Conservation (phyloP, 2,888 invertebrate genomes). For the Phyllotreta cruciferae region DNA sequence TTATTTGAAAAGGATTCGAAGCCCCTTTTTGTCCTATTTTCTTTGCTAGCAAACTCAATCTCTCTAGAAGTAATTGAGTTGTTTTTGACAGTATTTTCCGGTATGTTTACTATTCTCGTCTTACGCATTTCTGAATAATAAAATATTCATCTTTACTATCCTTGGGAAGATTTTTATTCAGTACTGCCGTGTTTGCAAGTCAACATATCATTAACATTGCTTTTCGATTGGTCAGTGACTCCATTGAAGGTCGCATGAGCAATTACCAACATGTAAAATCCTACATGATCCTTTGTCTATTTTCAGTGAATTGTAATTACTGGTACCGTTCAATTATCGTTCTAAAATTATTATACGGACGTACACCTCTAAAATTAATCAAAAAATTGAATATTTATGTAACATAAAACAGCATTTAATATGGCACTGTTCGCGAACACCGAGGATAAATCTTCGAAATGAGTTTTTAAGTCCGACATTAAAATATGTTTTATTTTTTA, state of each 20-base stretch:
- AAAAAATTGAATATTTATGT: not conserved
- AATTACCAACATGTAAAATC: conserved; percentile 24
- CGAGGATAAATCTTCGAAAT: conserved; percentile 24
- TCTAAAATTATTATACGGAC: not conserved
- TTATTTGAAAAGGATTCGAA: conserved; percentile 1
- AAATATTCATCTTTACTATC: no score
- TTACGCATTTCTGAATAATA: no score
- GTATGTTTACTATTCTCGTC: no score
- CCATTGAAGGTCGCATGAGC: conserved; percentile 26
- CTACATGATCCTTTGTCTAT: conserved; percentile 21
- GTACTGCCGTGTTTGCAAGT: not conserved
- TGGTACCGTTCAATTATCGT: not conserved
- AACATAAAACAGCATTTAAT: not conserved
- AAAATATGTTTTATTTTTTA: conserved; percentile 26
- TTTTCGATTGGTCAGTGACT: conserved; percentile 21
- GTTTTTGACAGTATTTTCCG: no score
- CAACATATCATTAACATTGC: conserved; percentile 10
- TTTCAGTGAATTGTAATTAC: conserved; percentile 3
- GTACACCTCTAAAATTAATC: no score
- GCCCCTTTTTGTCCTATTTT: no score
- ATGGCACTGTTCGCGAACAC: conserved; percentile 10
- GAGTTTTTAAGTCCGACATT: conserved; percentile 28
- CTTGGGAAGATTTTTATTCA: no score
- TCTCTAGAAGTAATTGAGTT: no score
- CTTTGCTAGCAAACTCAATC: no score